These are phyloP conservation scores for Oreohelix idahoensis DNA, from an alignment of 1,140 invertebrate species.

Conservation along the genomic window DNA sequence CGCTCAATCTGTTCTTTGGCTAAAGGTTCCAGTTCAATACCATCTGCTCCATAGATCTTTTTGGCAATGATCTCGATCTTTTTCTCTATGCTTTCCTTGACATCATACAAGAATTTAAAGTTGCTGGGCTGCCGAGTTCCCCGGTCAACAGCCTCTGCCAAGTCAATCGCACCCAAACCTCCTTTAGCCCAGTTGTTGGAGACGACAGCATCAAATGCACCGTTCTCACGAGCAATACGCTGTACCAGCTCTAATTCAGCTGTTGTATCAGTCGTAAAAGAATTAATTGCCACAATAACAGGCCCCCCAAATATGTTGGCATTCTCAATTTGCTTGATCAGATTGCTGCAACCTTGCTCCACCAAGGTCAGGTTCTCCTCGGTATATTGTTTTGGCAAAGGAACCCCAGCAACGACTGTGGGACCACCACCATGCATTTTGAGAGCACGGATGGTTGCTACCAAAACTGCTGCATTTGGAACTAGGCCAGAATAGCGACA, in stretches of 20 bases:
- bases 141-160: slow-evolving; percentile 89
- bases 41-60: slow-evolving; percentile 97
- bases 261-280: slow-evolving; percentile 87
- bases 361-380: slow-evolving; percentile 91
- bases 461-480: slow-evolving; percentile 94
- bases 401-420: slow-evolving; percentile 86
- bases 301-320: slow-evolving; percentile 91
- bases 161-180: slow-evolving; percentile 86
- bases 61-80: slow-evolving; percentile 93
- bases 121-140: slow-evolving; percentile 80
- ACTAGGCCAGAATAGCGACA: slow-evolving; percentile 89
- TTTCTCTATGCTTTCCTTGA: slow-evolving; percentile 83
- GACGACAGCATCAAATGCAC: slow-evolving; percentile 89
- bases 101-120: slow-evolving; percentile 87
- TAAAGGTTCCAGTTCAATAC: too few relatives aligned
- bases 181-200: slow-evolving; percentile 93
- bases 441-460: slow-evolving; percentile 92
- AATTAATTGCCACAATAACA: slow-evolving; percentile 96
- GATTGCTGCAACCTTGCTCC: slow-evolving; percentile 89
- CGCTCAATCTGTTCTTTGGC: too few relatives aligned
- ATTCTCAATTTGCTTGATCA: slow-evolving; percentile 95
- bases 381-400: slow-evolving; percentile 87
- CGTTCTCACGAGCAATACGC: slow-evolving; percentile 81
- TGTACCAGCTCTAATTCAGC: slow-evolving; percentile 88
- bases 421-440: slow-evolving; percentile 99